Conservation (phyloP, 2,888 invertebrate genomes). For the Philonicus albiceps region DNA sequence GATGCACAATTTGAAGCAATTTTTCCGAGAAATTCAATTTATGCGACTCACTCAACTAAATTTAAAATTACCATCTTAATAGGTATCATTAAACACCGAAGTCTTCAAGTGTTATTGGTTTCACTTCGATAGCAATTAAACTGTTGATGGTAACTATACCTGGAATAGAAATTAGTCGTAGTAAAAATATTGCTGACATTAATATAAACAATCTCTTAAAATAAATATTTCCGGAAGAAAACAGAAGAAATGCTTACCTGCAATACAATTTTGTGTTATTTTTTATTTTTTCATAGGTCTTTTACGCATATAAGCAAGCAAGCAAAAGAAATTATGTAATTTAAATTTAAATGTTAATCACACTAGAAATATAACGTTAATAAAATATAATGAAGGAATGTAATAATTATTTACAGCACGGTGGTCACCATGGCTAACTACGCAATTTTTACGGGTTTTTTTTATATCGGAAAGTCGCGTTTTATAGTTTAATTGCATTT, state of each 20-base stretch:
- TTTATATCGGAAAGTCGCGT: background rate
- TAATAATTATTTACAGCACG: background rate
- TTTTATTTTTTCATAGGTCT: background rate
- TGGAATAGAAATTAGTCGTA: background rate
- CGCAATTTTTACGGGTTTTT: background rate
- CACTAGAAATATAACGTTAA: no score
- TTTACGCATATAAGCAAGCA: background rate
- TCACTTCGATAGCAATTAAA: background rate
- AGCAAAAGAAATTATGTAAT: background rate
- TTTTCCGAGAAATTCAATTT: background rate
- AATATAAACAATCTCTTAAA: background rate
- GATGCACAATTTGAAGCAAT: background rate
- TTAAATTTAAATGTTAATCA: background rate
- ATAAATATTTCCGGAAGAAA: background rate
- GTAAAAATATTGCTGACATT: background rate
- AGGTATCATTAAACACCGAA: background rate
- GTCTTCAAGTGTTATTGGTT: background rate
- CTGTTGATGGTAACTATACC: background rate
- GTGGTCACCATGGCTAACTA: background rate
- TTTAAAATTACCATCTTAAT: background rate
- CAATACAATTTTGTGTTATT: background rate
- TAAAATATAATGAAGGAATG: background rate
- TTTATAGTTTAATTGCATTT: background rate
- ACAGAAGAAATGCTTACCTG: no score
- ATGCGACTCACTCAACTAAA: background rate